Percentiles rank a stretch among this genome's conserved stretches.
These are phyloP conservation scores for Morelia viridis DNA, from an alignment of 2,797 vertebrate genomes.

Conservation along the genomic window DNA sequence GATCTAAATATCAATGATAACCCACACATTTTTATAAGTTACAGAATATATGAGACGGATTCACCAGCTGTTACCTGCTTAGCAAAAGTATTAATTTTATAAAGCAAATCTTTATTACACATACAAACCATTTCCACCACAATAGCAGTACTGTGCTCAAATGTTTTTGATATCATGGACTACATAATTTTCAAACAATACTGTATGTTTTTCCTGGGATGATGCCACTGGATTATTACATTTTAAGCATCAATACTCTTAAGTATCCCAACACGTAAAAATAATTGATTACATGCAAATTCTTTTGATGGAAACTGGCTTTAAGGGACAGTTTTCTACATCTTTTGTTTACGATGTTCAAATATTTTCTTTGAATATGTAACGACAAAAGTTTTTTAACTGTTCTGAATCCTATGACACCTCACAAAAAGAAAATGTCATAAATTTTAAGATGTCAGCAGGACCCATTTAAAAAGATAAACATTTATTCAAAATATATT, in stretches of 20 bases:
- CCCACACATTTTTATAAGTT: constrained; percentile 73
- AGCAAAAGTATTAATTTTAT: constrained; percentile 44
- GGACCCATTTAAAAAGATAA: constrained; percentile 40
- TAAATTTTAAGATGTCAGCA: constrained; percentile 29
- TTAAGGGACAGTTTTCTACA: constrained; percentile 47
- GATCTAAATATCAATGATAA: constrained; percentile 84
- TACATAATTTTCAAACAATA: constrained; percentile 49
- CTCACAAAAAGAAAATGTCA: constrained; percentile 34
- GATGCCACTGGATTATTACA: constrained; percentile 41
- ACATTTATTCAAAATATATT: constrained; percentile 24
- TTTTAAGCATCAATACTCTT: constrained; percentile 47
- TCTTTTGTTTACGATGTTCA: constrained; percentile 47
- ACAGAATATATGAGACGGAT: constrained; percentile 45
- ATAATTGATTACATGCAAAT: constrained; percentile 45
- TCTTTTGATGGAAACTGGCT: constrained; percentile 46
- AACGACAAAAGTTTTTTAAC: constrained; percentile 34
- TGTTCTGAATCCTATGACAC: constrained; percentile 49
- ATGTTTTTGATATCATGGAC: constrained; percentile 46
- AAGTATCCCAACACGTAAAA: constrained; percentile 42
- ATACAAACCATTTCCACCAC: constrained; percentile 49
- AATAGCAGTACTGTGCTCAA: constrained; percentile 16
- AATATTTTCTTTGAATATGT: constrained; percentile 50
- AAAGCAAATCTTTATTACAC: constrained; percentile 51
- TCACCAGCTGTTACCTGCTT: constrained; percentile 45
- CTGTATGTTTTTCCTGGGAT: constrained; percentile 46